phyloP scores from a whole-genome alignment of 2,113 vertebrate species.

The Centropus bengalensis region DNA sequence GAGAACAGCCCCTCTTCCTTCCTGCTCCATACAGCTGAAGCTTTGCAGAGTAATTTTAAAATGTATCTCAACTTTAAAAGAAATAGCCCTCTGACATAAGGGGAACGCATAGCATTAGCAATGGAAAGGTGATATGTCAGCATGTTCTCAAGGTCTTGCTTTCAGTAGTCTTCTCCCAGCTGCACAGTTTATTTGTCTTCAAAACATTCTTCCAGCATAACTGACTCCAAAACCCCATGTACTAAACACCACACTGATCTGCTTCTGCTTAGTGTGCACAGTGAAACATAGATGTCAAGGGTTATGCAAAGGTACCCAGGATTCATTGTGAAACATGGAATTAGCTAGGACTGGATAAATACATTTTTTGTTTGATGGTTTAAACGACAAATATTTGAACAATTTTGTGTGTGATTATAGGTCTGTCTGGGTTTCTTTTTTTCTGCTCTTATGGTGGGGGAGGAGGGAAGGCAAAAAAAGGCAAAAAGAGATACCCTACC shows the following conservation, averaged over 20 bases:
- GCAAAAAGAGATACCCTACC: not conserved
- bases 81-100: not conserved
- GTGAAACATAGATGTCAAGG: not conserved
- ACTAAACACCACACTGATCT: not conserved
- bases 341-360: not conserved
- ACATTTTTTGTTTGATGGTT: not conserved
- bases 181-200: not conserved
- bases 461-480: rapidly evolving
- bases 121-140: not conserved
- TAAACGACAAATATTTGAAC: not conserved
- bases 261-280: not conserved
- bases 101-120: not conserved
- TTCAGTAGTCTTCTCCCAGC: not conserved
- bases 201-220: constrained; percentile 7
- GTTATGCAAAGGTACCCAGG: not conserved
- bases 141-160: not conserved
- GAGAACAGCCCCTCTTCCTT: not conserved
- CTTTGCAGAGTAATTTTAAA: not conserved
- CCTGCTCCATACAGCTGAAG: not conserved
- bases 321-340: not conserved
- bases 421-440: not conserved
- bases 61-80: not conserved
- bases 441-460: not conserved
- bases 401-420: not conserved
- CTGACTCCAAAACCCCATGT: not conserved